These are phyloP conservation scores for Pelecanus crispus DNA, from an alignment of 2,113 vertebrate species.

Conservation along the genomic window DNA sequence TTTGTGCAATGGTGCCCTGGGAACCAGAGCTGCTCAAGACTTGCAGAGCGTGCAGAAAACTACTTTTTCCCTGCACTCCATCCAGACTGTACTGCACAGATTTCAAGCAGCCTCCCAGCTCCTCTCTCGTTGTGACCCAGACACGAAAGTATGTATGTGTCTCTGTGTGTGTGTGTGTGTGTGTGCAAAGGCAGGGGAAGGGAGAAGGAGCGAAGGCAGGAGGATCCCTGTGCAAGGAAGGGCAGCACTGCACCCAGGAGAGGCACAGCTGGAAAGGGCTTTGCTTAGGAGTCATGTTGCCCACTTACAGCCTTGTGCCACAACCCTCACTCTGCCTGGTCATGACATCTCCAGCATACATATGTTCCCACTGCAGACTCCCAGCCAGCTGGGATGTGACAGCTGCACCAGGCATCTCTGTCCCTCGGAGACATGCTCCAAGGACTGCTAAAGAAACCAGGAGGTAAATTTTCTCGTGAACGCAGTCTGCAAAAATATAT, in stretches of 20 bases:
- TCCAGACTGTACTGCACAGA: not conserved
- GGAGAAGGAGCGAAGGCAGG: not conserved
- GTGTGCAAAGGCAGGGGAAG: not conserved
- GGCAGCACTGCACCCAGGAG: not conserved
- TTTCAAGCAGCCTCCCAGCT: not conserved
- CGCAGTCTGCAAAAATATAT: not conserved
- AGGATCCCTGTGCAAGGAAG: not conserved
- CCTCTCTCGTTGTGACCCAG: not conserved
- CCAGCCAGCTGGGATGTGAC: not conserved
- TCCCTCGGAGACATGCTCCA: not conserved
- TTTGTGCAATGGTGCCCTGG: not conserved
- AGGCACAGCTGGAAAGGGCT: not conserved
- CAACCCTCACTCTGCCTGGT: rapidly evolving
- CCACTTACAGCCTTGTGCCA: not conserved
- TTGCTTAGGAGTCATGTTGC: not conserved
- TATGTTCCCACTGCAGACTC: not conserved
- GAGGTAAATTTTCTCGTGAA: not conserved
- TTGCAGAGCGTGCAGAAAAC: rapidly evolving
- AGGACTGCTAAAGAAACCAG: not conserved
- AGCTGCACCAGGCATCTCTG: not conserved
- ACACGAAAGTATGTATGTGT: not conserved
- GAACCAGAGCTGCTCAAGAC: not conserved
- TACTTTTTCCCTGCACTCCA: not conserved
- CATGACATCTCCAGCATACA: not conserved
- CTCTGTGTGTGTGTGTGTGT: not conserved